Percentiles rank a stretch among this genome's conserved stretches.
Conservation (phyloP, 1,140 invertebrate genomes). For the Chlorops oryzae region DNA sequence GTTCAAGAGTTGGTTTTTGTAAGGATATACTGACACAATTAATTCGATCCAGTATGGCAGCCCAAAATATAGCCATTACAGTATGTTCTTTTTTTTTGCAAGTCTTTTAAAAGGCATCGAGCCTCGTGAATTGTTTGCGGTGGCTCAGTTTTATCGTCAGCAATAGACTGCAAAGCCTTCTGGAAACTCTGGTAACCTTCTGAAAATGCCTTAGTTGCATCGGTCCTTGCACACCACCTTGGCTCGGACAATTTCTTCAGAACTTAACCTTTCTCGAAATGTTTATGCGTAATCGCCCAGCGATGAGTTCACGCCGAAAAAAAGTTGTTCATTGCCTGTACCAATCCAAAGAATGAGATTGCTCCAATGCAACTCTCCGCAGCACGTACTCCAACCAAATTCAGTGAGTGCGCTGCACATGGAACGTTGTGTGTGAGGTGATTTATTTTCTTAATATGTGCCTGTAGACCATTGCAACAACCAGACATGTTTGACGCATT, state of each 20-base stretch:
- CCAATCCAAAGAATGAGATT: constrained; percentile 19
- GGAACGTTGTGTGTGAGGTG: constrained; percentile 24
- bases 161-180: neutral
- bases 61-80: neutral
- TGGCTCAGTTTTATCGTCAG: neutral
- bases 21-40: neutral
- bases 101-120: neutral
- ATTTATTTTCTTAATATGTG: constrained; percentile 30
- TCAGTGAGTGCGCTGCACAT: constrained; percentile 33
- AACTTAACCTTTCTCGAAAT: neutral
- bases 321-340: constrained; percentile 15
- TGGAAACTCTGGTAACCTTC: neutral
- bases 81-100: neutral
- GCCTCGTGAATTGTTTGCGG: neutral
- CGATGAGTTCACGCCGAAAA: constrained; percentile 3
- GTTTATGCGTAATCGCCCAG: neutral
- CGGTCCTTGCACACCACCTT: neutral
- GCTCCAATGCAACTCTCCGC: constrained; percentile 19
- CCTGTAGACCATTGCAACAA: constrained; percentile 24
- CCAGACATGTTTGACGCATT: constrained; percentile 28
- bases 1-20: constrained; percentile 8
- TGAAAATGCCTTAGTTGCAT: neutral
- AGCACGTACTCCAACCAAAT: constrained; percentile 28
- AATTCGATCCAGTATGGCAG: neutral
- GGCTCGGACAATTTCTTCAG: neutral